Evolutionary conservation across 2,113 vertebrate genomes (phyloP), one percentile per base, ranked within the genome.

Genomic region (Nymphicus hollandicus): DNA sequence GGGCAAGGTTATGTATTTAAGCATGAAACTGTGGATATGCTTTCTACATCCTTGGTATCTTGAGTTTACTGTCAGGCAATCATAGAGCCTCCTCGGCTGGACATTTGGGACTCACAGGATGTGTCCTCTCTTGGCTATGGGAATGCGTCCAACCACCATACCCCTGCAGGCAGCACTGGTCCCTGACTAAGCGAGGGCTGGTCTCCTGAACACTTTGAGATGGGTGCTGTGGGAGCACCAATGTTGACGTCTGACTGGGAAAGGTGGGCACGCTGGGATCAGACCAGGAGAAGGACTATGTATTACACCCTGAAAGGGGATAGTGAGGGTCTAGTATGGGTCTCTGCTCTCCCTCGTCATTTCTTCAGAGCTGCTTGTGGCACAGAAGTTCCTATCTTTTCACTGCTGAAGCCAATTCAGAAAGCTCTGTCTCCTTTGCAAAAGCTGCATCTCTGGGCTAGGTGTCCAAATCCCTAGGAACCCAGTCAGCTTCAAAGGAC

Each of bases 141-240:
- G 64, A 74, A 78, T 17, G 7, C 44, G 39, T 64, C 25, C 33
- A 35, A 76, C 11, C 10, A n/a, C 47, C 18, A 33, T 13, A 44
- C 3, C 8, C 49, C 28, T 2, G 1, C 1, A 55, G 68, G 70
- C 13, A 61, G 29, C 9, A 8, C 47, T 0, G 3, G 17, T 64
- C 28, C 39, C 39, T 80, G 52, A 31, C 39, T 53, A 10, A 44
- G 56, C 0, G 2, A 63, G 37, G n/a, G 10, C 24, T 53, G 50
- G 15, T 7, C 19, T 78, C 72, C 50, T 39, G 66, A 69, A 43
- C 13, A 29, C 37, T 52, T 66, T 71, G 53, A 31, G 46, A 23
- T 0, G 6, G 12, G 17, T 46, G 14, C 3, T 55, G 20, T 22
- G 13, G 27, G 25, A 80, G 15, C 1, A 2, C 8, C 44, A 9